Percentiles rank a stretch among this genome's conserved stretches.
Evolutionary conservation across 53 echinoderm and acorn worm genomes (phyloP).

Genomic region (Astropecten irregularis): DNA sequence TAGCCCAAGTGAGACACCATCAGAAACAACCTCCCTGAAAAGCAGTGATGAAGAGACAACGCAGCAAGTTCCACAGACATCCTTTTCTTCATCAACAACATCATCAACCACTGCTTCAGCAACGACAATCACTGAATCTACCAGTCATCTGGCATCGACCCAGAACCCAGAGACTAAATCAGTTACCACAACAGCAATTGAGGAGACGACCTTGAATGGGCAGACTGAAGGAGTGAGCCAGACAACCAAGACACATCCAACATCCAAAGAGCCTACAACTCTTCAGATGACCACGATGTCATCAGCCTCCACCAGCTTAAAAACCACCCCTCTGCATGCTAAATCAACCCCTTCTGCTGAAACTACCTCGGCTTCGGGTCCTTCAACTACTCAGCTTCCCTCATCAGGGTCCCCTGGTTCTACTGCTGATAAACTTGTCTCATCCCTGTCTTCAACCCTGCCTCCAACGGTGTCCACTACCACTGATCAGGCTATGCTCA

Average conservation of each 20-base stretch:
- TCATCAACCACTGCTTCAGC: neutral
- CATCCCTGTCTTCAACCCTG: neutral
- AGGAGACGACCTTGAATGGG: neutral
- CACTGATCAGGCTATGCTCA: no score
- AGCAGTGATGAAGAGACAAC: neutral
- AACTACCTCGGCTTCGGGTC: neutral
- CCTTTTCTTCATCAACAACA: neutral
- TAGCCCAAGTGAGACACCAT: no score
- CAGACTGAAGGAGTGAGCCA: no score
- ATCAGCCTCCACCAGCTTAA: neutral
- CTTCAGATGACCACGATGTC: neutral
- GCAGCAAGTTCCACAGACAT: neutral
- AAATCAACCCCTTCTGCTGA: constrained; percentile 7
- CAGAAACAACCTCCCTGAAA: neutral
- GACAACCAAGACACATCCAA: neutral
- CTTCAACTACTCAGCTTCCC: neutral
- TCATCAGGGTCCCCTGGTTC: neutral
- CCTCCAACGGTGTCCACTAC: neutral
- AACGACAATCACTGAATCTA: neutral
- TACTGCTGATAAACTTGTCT: neutral
- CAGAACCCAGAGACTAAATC: neutral
- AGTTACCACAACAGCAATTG: neutral
- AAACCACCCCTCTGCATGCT: neutral
- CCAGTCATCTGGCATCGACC: neutral
- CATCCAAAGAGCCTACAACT: neutral